Evolutionary conservation across 1,140 invertebrate genomes (phyloP).

Genomic region (Listronotus bonariensis): DNA sequence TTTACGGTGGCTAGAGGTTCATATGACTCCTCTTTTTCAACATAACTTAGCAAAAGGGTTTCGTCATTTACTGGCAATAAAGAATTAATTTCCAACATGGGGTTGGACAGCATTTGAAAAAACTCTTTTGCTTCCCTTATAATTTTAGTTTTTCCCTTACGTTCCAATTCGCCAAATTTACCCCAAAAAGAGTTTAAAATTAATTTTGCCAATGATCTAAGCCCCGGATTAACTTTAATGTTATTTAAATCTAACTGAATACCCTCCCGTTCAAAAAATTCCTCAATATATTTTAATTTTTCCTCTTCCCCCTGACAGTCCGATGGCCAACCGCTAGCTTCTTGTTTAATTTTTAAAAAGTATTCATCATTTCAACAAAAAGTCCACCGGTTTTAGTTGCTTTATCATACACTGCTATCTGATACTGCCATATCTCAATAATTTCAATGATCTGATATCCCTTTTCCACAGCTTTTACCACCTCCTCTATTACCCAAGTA

Average conservation of each 20-base stretch:
- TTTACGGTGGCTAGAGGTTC: conserved; percentile 38
- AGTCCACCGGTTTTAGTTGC: neutral
- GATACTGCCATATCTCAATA: conserved; percentile 38
- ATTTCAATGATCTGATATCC: conserved; percentile 47
- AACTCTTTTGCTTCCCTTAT: conserved; percentile 13
- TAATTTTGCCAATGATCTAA: conserved; percentile 49
- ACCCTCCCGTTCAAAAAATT: too few species aligned
- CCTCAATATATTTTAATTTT: conserved; percentile 9
- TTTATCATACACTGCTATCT: neutral
- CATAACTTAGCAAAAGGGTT: conserved; percentile 13
- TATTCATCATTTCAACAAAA: neutral
- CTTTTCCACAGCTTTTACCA: conserved; percentile 46
- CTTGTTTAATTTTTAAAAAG: neutral
- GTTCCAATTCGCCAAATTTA: conserved; percentile 36
- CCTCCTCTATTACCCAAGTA: conserved; percentile 54
- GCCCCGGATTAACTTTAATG: conserved; percentile 45
- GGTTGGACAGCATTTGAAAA: conserved; percentile 15
- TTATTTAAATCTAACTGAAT: too few species aligned
- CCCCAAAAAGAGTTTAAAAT: conserved; percentile 55
- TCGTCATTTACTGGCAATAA: neutral
- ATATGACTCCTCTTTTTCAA: conserved; percentile 14
- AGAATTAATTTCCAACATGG: conserved; percentile 10
- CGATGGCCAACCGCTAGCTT: neutral
- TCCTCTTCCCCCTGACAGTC: neutral
- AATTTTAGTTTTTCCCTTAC: conserved; percentile 20